These are phyloP conservation scores for Laothoe populi DNA, from an alignment of 2,888 invertebrate genomes.

Conservation along the genomic window DNA sequence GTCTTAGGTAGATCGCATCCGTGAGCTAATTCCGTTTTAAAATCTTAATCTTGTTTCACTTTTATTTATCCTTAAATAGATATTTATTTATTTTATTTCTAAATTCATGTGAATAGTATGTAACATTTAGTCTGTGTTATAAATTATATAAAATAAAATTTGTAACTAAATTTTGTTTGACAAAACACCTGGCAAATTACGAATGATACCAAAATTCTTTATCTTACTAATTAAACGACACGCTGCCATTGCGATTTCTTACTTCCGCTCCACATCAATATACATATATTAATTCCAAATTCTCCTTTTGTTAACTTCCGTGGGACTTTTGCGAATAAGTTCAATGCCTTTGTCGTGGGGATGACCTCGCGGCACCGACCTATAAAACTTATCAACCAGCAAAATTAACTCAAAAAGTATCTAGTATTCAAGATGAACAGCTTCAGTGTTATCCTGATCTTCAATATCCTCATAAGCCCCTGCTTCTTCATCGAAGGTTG, in stretches of 20 bases:
- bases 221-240: not conserved
- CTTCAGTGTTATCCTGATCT: conserved; percentile 49
- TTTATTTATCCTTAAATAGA: too few relatives aligned
- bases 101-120: too few relatives aligned
- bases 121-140: too few relatives aligned
- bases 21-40: too few relatives aligned
- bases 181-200: too few relatives aligned
- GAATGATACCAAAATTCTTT: not conserved
- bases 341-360: conserved; percentile 67
- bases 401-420: conserved; percentile 58
- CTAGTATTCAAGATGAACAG: conserved; percentile 57
- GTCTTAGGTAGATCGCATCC: too few relatives aligned
- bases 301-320: conserved; percentile 52
- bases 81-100: too few relatives aligned
- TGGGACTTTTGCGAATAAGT: conserved; percentile 59
- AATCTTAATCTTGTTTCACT: too few relatives aligned
- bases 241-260: not conserved
- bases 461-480: conserved; percentile 48
- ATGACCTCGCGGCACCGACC: conserved; percentile 67
- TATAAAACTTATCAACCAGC: conserved; percentile 70
- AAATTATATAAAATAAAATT: too few relatives aligned
- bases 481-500: conserved; percentile 24
- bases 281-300: conserved; percentile 39
- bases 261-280: conserved; percentile 41
- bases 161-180: too few relatives aligned